phyloP scores from a whole-genome alignment of 1,140 invertebrate species.

The Lasaia peninsularis region DNA sequence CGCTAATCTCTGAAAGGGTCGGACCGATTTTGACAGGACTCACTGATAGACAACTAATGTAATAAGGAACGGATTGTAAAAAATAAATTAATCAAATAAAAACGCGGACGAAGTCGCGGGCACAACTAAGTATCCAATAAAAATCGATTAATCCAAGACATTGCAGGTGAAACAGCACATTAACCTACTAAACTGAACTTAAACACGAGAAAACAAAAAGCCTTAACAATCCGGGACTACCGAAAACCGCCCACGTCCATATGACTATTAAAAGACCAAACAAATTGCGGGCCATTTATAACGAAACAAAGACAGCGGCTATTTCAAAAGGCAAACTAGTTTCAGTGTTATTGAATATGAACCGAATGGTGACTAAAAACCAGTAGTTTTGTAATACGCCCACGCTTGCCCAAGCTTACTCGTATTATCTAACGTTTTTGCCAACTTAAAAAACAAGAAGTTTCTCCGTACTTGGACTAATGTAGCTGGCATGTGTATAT shows the following conservation, averaged over 20 bases:
- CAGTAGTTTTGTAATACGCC: conserved; percentile 31
- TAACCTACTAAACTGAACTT: background rate
- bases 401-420: conserved; percentile 26
- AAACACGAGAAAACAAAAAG: background rate
- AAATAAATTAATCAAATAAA: too few species aligned
- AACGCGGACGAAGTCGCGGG: too few species aligned
- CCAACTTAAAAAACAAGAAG: conserved; percentile 2
- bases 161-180: too few species aligned
- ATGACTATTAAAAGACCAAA: conserved; percentile 11
- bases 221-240: too few species aligned
- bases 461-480: conserved; percentile 6
- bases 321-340: conserved; percentile 12
- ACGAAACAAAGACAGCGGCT: conserved; percentile 8
- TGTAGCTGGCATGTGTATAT: background rate
- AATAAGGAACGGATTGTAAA: too few species aligned
- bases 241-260: conserved; percentile 3
- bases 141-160: too few species aligned
- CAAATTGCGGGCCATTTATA: conserved; percentile 16
- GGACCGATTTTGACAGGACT: too few species aligned
- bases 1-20: too few species aligned
- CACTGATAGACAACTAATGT: too few species aligned
- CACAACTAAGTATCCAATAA: too few species aligned
- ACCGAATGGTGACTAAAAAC: conserved; percentile 30
- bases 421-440: conserved; percentile 14
- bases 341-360: conserved; percentile 16